A percentile compares a stretch with the other conserved stretches of the same genome.
Conservation (phyloP, 2,113 vertebrate species). For the Setophaga coronata region DNA sequence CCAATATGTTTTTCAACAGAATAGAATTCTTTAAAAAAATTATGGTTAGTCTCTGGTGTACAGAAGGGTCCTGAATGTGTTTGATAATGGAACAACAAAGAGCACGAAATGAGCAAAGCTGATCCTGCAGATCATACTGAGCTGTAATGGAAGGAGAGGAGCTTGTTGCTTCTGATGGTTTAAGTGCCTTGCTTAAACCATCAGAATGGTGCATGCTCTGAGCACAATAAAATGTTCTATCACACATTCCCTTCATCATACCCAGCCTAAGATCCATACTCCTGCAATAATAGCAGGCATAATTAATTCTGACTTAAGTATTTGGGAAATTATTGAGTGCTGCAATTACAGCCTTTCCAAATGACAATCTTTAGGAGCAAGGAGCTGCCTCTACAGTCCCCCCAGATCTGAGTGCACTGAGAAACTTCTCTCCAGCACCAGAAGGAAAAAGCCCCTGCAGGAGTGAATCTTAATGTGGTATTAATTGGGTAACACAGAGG, state of each 20-base stretch:
- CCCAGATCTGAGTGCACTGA: neutral
- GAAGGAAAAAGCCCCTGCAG: constrained; percentile 29
- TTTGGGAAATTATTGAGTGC: constrained; percentile 54
- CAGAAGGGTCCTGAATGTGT: neutral
- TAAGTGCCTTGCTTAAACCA: constrained; percentile 40
- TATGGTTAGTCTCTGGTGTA: neutral
- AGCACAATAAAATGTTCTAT: constrained; percentile 21
- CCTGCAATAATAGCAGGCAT: constrained; percentile 18
- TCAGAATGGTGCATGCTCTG: neutral
- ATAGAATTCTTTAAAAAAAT: neutral
- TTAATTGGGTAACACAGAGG: constrained; percentile 38
- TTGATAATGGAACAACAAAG: constrained; percentile 7
- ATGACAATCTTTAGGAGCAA: constrained; percentile 14
- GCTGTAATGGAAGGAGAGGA: constrained; percentile 12
- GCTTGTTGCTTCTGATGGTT: constrained; percentile 32
- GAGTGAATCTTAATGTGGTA: constrained; percentile 29
- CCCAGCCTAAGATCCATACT: constrained; percentile 22
- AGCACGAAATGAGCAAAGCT: neutral
- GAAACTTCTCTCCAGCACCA: neutral
- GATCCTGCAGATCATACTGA: neutral
- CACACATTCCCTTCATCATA: neutral
- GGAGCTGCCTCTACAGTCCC: neutral
- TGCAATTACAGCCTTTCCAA: constrained; percentile 52
- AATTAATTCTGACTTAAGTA: constrained; percentile 62
- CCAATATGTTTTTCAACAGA: neutral